Evolutionary conservation across 2,797 vertebrate species (phyloP), one percentile per base, ranked within the genome.

Genomic region (Eidolon dupreanum): DNA sequence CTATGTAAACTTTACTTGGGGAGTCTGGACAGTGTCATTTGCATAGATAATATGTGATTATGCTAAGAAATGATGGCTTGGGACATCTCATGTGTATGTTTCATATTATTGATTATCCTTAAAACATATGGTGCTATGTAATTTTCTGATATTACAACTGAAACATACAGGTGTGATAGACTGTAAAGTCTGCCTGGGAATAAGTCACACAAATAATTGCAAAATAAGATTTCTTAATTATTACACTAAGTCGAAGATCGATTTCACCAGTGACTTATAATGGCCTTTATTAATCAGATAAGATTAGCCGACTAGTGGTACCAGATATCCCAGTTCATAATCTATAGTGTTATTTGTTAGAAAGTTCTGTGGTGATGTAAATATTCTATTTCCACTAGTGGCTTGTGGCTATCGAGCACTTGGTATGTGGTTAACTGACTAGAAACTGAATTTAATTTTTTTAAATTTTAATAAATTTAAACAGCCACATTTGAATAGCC

Each of bases 181-280:
- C 63, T 79, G 65, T 86, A 90, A 85, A 95, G 81, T 75, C 89
- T 97, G 28, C 22, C 6, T 77, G 36, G 65, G 36, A 95, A 84
- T 95, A 95, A 87, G 87, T 83, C 96, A 94, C 8, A 79, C 36
- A 94, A 95, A 87, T 94, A 79, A 92, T 91, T 93, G 8, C 68
- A 82, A 95, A 96, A 86, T 88, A 94, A 91, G 57, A 70, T 94
- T 91, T 90, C 49, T 93, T 94, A 95, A 85, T 96, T 93, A 95
- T 93, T 51, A 70, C 9, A 53, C 33, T 81, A 92, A 96, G 79
- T 87, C 95, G 77, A 85, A 87, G 87, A 71, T 93, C 78, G 36
- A 95, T 94, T 95, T 94, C 46, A 83, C 33, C 22, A 89, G n/a
- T 33, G 55, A 75, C 46, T 87, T 94, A 65, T 88, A 95, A 92